Evolutionary conservation across 2,797 vertebrate species (phyloP).

Genomic region (Falco biarmicus): DNA sequence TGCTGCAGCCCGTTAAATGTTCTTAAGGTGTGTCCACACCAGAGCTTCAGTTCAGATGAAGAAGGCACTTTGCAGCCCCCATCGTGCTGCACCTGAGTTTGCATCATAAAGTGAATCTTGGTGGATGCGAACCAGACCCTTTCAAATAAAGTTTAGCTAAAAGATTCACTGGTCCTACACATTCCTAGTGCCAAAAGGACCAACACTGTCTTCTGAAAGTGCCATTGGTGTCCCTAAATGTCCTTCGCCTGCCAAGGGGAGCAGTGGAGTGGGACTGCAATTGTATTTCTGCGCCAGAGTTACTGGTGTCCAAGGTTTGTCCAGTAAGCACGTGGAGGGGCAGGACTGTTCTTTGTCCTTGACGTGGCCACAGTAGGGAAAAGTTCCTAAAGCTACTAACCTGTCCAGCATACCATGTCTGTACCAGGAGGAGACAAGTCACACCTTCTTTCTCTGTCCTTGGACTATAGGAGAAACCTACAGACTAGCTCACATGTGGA

Average conservation of each 20-base stretch:
- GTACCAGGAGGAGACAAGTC: not conserved
- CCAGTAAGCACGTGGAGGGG: not conserved
- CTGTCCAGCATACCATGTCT: not conserved
- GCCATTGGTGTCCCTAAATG: not conserved
- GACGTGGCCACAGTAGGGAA: not conserved
- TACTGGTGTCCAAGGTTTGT: not conserved
- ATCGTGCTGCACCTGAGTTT: not conserved
- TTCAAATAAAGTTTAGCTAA: not conserved
- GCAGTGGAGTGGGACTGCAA: not conserved
- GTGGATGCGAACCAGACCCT: not conserved
- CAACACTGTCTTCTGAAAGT: not conserved
- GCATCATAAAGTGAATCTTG: not conserved
- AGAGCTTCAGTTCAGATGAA: not conserved
- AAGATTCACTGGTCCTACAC: not conserved
- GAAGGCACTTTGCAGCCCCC: fast-evolving
- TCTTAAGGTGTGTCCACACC: not conserved
- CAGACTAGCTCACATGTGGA: not conserved
- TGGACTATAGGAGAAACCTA: not conserved
- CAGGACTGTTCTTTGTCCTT: not conserved
- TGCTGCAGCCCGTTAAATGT: not conserved
- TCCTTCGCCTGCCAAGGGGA: not conserved
- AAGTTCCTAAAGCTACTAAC: not conserved
- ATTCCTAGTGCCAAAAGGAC: not conserved
- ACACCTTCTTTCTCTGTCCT: not conserved
- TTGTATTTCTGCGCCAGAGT: not conserved